Evolutionary conservation across 2,888 invertebrate genomes (phyloP).

Genomic region (Melanostoma scalare): DNA sequence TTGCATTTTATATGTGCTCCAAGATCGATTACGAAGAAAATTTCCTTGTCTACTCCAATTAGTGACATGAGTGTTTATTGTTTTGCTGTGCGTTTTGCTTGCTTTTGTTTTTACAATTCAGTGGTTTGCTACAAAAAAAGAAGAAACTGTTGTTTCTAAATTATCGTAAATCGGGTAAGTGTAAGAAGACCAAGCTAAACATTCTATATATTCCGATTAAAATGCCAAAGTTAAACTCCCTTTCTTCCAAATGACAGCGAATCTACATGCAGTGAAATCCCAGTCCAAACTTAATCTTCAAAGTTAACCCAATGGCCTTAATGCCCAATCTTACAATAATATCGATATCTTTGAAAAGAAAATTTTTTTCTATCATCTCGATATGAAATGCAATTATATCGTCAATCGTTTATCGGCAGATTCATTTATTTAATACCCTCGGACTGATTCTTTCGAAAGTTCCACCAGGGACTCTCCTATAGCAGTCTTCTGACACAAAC

Average conservation of each 20-base stretch:
- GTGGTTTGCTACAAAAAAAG: too few relatives aligned
- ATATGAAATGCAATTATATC: constrained; percentile 62
- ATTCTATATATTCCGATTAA: too few relatives aligned
- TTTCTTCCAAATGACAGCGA: not conserved
- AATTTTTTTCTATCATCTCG: constrained; percentile 23
- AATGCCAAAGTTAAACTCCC: too few relatives aligned
- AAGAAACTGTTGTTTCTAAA: too few relatives aligned
- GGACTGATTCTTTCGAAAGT: constrained; percentile 18
- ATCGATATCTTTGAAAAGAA: constrained; percentile 52
- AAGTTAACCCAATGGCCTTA: constrained; percentile 32
- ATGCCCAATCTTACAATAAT: constrained; percentile 35
- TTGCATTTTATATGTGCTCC: not conserved
- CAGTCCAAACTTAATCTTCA: not conserved
- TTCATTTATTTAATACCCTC: constrained; percentile 57
- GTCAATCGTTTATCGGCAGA: constrained; percentile 62
- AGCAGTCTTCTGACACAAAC: constrained; percentile 35
- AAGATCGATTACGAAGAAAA: too few relatives aligned
- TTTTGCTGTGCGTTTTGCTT: too few relatives aligned
- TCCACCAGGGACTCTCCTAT: not conserved
- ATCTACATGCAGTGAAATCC: not conserved
- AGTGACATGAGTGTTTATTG: too few relatives aligned
- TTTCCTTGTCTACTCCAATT: too few relatives aligned
- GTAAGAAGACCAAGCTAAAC: too few relatives aligned
- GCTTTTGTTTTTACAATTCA: too few relatives aligned
- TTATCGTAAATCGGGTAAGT: too few relatives aligned